A percentile compares a stretch with the other conserved stretches of the same genome.
These are phyloP conservation scores for Adoxophyes honmai DNA, from an alignment of 1,140 invertebrate genomes.

Conservation along the genomic window DNA sequence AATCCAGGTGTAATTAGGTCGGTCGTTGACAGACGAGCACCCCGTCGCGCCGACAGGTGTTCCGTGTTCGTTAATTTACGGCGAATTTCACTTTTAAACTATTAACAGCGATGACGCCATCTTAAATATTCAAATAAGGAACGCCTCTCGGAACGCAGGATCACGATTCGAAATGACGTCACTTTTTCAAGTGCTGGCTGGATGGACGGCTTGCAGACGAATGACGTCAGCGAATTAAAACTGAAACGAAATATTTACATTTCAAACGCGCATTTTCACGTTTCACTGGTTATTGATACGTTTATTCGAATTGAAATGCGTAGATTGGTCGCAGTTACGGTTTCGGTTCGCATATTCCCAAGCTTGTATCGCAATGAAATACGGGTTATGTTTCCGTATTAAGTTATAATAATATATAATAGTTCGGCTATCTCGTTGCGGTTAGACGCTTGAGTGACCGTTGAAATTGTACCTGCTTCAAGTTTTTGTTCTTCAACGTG, in stretches of 20 bases:
- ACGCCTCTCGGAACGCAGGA: not conserved
- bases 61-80: constrained; percentile 33
- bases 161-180: not conserved
- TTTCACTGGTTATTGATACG: constrained; percentile 5
- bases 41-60: constrained; percentile 26
- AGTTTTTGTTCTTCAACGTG: not conserved
- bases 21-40: constrained; percentile 32
- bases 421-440: not conserved
- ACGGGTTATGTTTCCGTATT: not conserved
- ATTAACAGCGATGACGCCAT: not conserved
- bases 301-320: constrained; percentile 1
- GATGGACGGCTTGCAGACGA: not conserved
- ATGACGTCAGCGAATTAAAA: constrained; percentile 10
- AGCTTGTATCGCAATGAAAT: not conserved
- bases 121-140: constrained; percentile 1
- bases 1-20: constrained; percentile 48
- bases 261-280: constrained; percentile 6
- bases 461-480: not conserved
- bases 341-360: not conserved
- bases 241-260: constrained; percentile 2
- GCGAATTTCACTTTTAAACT: constrained; percentile 40
- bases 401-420: not conserved
- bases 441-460: not conserved
- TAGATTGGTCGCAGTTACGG: not conserved
- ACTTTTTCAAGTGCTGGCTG: constrained; percentile 5